Conservation (phyloP, 2,888 invertebrate species). For the Conchocele bisecta region DNA sequence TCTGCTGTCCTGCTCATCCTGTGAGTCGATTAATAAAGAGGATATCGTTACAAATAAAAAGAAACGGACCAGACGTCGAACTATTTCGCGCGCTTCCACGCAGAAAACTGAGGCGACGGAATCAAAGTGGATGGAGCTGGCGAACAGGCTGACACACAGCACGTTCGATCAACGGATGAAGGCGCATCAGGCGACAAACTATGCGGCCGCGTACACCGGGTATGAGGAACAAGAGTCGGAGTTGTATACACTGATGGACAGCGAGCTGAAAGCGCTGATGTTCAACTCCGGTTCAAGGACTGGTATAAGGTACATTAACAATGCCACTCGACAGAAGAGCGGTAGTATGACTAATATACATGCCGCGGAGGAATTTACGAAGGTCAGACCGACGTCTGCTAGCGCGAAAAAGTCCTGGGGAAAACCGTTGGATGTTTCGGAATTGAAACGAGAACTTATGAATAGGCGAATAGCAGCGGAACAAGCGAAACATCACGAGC, state of each 20-base stretch:
- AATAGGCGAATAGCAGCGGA: conserved; percentile 39
- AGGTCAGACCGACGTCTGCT: conserved; percentile 46
- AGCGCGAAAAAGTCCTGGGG: conserved; percentile 53
- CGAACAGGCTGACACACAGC: conserved; percentile 38
- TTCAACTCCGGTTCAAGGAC: conserved; percentile 39
- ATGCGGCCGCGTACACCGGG: conserved; percentile 31
- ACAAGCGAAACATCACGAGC: conserved; percentile 38
- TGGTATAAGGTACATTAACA: conserved; percentile 51
- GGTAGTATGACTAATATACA: conserved; percentile 54
- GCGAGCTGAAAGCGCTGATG: conserved; percentile 58
- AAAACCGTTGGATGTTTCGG: conserved; percentile 60
- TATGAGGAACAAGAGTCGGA: conserved; percentile 57
- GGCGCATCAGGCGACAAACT: conserved; percentile 42
- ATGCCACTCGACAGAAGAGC: conserved; percentile 53
- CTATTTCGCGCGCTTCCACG: conserved; percentile 33
- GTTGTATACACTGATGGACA: conserved; percentile 56
- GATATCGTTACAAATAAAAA: conserved; percentile 10
- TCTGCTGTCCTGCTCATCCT: conserved; percentile 63
- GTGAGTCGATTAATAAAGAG: conserved; percentile 22
- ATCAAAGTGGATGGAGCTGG: conserved; percentile 64
- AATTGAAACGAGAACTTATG: conserved; percentile 59
- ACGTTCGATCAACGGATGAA: conserved; percentile 62
- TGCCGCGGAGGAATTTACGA: neutral
- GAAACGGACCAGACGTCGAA: conserved; percentile 30
- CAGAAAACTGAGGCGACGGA: no score